phyloP scores from a whole-genome alignment of 2,888 invertebrate species.

The Hydrotaea diabolus region DNA sequence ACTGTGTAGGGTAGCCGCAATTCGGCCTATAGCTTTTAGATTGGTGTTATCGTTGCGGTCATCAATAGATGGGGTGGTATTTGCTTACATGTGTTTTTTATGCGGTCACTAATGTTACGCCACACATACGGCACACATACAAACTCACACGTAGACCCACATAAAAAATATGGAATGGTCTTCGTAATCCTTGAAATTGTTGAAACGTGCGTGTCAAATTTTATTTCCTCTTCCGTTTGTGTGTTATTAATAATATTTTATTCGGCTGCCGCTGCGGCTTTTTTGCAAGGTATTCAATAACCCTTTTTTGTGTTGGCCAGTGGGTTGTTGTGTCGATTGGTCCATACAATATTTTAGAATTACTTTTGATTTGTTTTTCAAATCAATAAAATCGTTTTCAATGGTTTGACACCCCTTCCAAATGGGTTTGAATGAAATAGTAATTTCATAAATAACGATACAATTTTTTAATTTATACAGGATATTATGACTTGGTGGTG shows the following conservation, averaged over 20 bases:
- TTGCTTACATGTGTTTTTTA: constrained; percentile 52
- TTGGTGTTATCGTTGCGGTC: constrained; percentile 47
- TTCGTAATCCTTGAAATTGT: constrained; percentile 62
- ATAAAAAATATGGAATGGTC: constrained; percentile 38
- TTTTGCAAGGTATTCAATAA: constrained; percentile 55
- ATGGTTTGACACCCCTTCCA: constrained; percentile 42
- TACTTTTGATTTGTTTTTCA: constrained; percentile 38
- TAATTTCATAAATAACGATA: constrained; percentile 38
- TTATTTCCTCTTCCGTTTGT: constrained; percentile 43
- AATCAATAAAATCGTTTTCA: constrained; percentile 61
- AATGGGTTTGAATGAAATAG: constrained; percentile 64
- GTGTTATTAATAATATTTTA: background rate
- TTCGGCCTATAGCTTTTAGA: background rate
- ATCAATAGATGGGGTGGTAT: constrained; percentile 39
- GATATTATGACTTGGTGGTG: too few relatives aligned
- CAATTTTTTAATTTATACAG: too few relatives aligned
- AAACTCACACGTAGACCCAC: too few relatives aligned
- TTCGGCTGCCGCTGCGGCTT: background rate
- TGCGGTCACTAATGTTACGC: constrained; percentile 34
- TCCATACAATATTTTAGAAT: constrained; percentile 60
- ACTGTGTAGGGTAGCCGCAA: background rate
- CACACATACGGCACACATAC: too few relatives aligned
- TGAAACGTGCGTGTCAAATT: constrained; percentile 65
- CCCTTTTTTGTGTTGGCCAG: constrained; percentile 39
- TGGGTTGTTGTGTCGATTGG: constrained; percentile 30